These are phyloP conservation scores for Hyles euphorbiae DNA, from an alignment of 1,140 invertebrate species.

Conservation along the genomic window DNA sequence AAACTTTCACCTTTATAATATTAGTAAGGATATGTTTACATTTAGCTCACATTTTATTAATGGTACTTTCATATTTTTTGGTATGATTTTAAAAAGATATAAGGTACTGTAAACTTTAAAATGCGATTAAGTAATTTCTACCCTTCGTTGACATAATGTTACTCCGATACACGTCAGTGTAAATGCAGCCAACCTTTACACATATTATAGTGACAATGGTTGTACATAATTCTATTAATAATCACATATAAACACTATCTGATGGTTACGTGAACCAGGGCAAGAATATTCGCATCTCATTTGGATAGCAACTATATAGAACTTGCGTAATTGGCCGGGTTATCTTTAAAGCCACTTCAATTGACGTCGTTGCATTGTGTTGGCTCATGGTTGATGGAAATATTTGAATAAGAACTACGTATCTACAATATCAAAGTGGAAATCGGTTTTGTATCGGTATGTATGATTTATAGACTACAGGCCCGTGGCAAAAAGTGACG, in stretches of 20 bases:
- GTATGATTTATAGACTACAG: no score
- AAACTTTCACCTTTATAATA: no score
- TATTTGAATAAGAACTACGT: background rate
- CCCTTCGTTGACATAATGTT: no score
- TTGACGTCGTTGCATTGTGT: background rate
- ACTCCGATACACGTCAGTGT: constrained; percentile 6
- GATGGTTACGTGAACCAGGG: constrained; percentile 14
- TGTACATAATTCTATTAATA: constrained; percentile 36
- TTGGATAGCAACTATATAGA: constrained; percentile 1
- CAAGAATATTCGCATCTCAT: constrained; percentile 18
- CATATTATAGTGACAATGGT: constrained; percentile 15
- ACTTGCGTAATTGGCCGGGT: constrained; percentile 1
- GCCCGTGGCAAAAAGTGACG: no score
- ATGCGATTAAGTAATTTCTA: no score
- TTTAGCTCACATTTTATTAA: no score
- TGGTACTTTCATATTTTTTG: no score
- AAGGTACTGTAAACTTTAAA: no score
- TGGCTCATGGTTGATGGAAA: background rate
- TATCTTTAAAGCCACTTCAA: constrained; percentile 5
- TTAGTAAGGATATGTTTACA: no score
- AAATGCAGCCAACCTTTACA: constrained; percentile 4
- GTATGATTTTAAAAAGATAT: no score
- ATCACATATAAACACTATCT: constrained; percentile 21
- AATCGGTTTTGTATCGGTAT: no score
- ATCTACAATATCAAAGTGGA: no score